These are phyloP conservation scores for Norana najaformis DNA, from an alignment of 2,888 invertebrate species.

Conservation along the genomic window DNA sequence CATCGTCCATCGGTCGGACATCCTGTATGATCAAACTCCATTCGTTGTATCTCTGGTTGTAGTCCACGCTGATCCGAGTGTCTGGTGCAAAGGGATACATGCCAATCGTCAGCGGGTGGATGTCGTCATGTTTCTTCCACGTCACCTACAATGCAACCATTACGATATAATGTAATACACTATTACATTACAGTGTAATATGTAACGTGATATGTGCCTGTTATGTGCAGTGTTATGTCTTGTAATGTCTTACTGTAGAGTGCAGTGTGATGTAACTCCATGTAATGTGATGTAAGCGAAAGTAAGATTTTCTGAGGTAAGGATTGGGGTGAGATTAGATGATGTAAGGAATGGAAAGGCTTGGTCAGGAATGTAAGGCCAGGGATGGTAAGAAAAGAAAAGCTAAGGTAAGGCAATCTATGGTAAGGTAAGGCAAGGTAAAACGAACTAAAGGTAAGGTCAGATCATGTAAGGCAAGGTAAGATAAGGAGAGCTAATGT, in stretches of 20 bases:
- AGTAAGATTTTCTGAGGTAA: too few species aligned
- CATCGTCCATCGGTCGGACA: conserved; percentile 38
- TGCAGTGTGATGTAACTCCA: not conserved
- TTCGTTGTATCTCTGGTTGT: conserved; percentile 39
- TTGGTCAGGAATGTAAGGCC: too few species aligned
- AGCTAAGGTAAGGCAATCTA: too few species aligned
- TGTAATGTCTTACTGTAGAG: not conserved
- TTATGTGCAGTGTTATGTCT: not conserved
- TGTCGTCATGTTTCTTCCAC: conserved; percentile 33
- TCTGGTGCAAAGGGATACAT: conserved; percentile 38
- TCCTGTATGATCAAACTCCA: conserved; percentile 41
- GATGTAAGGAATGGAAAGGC: too few species aligned
- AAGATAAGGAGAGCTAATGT: too few species aligned
- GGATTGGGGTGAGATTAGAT: too few species aligned
- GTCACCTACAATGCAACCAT: not conserved
- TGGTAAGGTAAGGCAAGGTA: too few species aligned
- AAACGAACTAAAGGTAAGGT: too few species aligned
- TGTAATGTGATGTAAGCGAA: not conserved
- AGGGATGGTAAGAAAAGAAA: too few species aligned
- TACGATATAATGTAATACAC: not conserved
- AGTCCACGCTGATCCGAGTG: conserved; percentile 36
- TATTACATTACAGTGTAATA: too few species aligned
- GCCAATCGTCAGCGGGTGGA: conserved; percentile 41
- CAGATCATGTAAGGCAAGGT: too few species aligned
- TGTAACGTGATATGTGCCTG: not conserved